phyloP scores from a whole-genome alignment of 2,113 vertebrate species.

The Cacatua alba region DNA sequence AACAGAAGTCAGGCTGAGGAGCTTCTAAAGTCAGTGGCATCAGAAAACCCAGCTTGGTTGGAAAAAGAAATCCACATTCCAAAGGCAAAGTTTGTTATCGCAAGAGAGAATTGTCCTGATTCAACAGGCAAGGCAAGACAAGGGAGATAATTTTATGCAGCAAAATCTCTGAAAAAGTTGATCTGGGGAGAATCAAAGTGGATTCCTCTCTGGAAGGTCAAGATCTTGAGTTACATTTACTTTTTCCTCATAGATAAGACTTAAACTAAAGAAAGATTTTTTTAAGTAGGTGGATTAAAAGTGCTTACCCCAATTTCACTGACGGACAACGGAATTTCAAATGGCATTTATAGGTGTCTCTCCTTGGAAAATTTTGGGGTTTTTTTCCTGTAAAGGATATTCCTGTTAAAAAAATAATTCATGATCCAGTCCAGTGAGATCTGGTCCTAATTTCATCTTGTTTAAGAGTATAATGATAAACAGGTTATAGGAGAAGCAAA shows the following conservation, averaged over 20 bases:
- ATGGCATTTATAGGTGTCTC: neutral
- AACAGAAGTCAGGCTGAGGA: neutral
- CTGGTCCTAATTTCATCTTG: neutral
- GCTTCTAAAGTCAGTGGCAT: neutral
- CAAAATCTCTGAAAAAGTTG: neutral
- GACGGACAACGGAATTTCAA: neutral
- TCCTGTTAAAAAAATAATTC: neutral
- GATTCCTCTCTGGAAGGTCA: neutral
- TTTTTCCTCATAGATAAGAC: neutral
- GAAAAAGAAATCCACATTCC: neutral
- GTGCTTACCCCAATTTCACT: neutral
- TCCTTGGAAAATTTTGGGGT: neutral
- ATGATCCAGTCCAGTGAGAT: neutral
- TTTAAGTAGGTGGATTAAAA: neutral
- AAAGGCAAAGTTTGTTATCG: neutral
- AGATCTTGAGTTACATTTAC: neutral
- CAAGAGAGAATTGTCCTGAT: neutral
- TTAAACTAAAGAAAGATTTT: neutral
- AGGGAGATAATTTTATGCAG: neutral
- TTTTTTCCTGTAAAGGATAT: neutral
- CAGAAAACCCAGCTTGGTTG: neutral
- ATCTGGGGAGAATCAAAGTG: neutral
- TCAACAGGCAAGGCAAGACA: neutral
- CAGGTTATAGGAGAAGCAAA: neutral
- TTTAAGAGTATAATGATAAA: neutral